Evolutionary conservation across 2,113 vertebrate genomes (phyloP).

Genomic region (Gavia stellata): DNA sequence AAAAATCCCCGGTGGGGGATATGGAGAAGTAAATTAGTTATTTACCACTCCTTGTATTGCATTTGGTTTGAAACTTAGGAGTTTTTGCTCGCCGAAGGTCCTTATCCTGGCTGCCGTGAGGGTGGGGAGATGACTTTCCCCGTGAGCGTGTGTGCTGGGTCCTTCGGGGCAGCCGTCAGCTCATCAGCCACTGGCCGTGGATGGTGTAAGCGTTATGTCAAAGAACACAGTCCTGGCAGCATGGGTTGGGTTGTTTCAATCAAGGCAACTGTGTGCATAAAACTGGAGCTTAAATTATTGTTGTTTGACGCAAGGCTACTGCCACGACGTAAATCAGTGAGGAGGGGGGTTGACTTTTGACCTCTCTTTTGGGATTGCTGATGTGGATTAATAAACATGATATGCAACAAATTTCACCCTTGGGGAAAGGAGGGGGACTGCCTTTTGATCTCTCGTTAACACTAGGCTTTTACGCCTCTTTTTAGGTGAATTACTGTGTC

Average conservation of each 20-base stretch:
- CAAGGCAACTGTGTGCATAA: background rate
- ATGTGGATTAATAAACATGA: background rate
- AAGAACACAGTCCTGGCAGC: background rate
- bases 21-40: background rate
- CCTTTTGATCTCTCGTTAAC: background rate
- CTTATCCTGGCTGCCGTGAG: fast-evolving
- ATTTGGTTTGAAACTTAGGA: background rate
- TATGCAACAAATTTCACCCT: background rate
- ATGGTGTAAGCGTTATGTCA: fast-evolving
- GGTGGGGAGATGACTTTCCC: background rate
- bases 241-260: background rate
- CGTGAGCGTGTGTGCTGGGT: background rate
- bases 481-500: background rate
- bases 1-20: background rate
- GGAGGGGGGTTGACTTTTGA: background rate
- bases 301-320: background rate
- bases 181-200: fast-evolving
- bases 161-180: fast-evolving
- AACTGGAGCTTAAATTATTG: background rate
- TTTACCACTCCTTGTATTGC: background rate
- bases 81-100: background rate
- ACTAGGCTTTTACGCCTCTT: background rate
- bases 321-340: background rate
- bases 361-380: background rate
- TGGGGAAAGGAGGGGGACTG: background rate